Base-by-base conservation (phyloP, 2,113 vertebrate species). In the Zosterops lateralis region DNA sequence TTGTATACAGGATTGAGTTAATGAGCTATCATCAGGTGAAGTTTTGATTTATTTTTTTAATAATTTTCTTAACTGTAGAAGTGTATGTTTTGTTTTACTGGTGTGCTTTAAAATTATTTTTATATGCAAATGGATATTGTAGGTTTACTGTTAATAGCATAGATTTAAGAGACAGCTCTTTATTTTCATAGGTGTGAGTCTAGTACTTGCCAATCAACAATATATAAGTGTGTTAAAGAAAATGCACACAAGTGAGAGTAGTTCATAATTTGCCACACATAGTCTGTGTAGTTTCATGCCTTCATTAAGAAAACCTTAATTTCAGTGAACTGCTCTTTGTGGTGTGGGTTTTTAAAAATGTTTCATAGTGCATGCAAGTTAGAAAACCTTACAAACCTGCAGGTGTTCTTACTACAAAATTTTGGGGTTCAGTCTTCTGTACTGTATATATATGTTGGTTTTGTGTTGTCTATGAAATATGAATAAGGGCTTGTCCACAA, bases 281-380 rank as follows among this genome's bases (percentile, higher is more conserved):
- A 57, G 32, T 94, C 72, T 91, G 51, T 84, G 48, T 80, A 83
- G 84, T 96, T 95, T 93, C 42, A 66, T 76, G n/a, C 75, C 74
- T 84, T 89, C 84, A 25, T 67, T 83, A 89, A 94, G 75, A 94
- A 89, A 92, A 82, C 32, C 14, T 87, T 88, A 3, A 31, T 54
- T 79, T 96, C 48, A 36, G 32, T 92, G 65, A 89, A 45, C 70
- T 92, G 11, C 51, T 86, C 10, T 57, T 75, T 47, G 14, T 77
- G 45, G 12, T 12, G 9, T 34, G 29, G 4, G 7, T 0, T 7
- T 56, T 84, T 53, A 72, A 38, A 50, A 89, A 72, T 77, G 28
- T 45, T 79, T 60, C 87, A 12, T 56, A 32, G 47, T 45, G 34
- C 70, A 50, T 75, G 28, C 31, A 40, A 38, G 8, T 61, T 74